Conservation (phyloP, 2,888 invertebrate genomes). For the Eustalomyia histrio region DNA sequence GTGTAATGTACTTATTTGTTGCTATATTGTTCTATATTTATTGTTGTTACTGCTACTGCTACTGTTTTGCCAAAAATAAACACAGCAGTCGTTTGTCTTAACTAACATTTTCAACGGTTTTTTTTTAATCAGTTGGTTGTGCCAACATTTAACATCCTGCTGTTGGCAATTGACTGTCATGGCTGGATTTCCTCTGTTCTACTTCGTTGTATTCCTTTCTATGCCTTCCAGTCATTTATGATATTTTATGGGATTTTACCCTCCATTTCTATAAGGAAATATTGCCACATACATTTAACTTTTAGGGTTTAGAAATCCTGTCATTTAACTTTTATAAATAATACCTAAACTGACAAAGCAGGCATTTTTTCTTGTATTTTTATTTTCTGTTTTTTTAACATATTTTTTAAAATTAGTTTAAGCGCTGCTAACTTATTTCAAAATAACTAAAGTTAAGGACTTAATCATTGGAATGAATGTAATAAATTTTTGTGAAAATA, state of each 20-base stretch:
- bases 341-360: constrained; percentile 27
- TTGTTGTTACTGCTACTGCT: neutral
- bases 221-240: neutral
- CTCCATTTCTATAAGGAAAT: neutral
- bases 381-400: constrained; percentile 12
- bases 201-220: neutral
- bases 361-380: constrained; percentile 4
- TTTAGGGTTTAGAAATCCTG: neutral
- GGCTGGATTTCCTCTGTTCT: neutral
- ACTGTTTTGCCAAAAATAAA: neutral
- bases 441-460: too few relatives aligned
- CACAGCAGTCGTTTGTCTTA: neutral
- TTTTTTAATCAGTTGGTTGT: constrained; percentile 30
- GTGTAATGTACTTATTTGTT: neutral
- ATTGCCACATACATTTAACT: neutral
- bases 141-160: constrained; percentile 31
- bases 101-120: neutral
- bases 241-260: neutral
- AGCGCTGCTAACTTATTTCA: too few relatives aligned
- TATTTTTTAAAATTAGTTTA: neutral
- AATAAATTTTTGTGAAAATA: too few relatives aligned
- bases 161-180: constrained; percentile 18
- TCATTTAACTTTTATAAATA: constrained; percentile 37
- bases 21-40: neutral
- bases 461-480: too few relatives aligned